phyloP scores from a whole-genome alignment of 1,140 invertebrate species.

The Drosophila melanica region DNA sequence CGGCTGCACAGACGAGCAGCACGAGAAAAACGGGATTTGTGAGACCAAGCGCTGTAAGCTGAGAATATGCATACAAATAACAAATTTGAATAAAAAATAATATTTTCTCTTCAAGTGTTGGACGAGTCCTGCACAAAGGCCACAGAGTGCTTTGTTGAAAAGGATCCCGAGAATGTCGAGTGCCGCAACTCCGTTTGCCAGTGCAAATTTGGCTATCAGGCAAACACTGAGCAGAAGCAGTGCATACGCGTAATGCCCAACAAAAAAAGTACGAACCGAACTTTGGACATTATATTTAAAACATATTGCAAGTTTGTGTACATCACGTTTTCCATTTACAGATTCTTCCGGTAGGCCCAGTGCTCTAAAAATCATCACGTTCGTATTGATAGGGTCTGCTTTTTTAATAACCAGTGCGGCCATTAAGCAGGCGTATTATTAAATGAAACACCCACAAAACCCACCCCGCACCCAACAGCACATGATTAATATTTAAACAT shows the following conservation, averaged over 20 bases:
- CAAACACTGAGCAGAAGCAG: conserved; percentile 72
- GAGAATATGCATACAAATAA: background rate
- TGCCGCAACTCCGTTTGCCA: conserved; percentile 85
- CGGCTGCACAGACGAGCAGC: conserved; percentile 68
- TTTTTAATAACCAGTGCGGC: conserved; percentile 83
- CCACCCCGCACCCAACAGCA: background rate
- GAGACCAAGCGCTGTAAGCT: conserved; percentile 62
- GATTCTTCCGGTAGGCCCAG: conserved; percentile 84
- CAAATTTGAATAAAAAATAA: background rate
- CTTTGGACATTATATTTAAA: background rate
- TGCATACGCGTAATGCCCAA: conserved; percentile 76
- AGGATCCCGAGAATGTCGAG: conserved; percentile 82
- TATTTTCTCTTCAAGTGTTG: conserved; percentile 65
- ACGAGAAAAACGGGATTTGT: conserved; percentile 69
- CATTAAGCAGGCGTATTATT: conserved; percentile 83
- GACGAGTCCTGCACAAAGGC: conserved; percentile 82
- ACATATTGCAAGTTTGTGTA: background rate
- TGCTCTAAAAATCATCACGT: conserved; percentile 83
- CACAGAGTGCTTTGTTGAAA: conserved; percentile 84
- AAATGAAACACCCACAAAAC: conserved; percentile 28
- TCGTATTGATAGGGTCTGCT: conserved; percentile 79
- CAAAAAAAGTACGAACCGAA: conserved; percentile 72
- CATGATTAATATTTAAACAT: conserved; percentile 20
- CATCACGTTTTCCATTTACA: conserved; percentile 10
- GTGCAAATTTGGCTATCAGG: conserved; percentile 84